Percentiles rank a stretch among this genome's conserved stretches.
These are phyloP conservation scores for Cheilosia scutellata DNA, from an alignment of 2,888 invertebrate genomes.

Conservation along the genomic window DNA sequence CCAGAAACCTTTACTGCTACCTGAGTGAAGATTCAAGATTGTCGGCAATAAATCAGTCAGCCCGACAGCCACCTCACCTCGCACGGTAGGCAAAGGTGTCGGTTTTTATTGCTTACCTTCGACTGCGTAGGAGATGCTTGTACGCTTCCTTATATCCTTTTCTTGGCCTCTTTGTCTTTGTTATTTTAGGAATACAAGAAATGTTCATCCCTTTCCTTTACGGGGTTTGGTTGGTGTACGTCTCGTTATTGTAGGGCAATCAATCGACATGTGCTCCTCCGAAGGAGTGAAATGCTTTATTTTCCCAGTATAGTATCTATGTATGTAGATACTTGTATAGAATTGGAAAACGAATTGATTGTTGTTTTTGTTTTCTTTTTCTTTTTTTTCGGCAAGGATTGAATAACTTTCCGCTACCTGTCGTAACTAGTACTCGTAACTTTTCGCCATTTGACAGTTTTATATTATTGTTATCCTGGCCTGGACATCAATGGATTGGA, in stretches of 20 bases:
- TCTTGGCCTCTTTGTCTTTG: not conserved
- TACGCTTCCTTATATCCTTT: slow-evolving; percentile 30
- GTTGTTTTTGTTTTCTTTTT: slow-evolving; percentile 39
- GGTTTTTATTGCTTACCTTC: slow-evolving; percentile 67
- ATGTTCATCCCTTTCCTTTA: not conserved
- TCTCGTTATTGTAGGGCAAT: slow-evolving; percentile 41
- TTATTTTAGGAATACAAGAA: not conserved
- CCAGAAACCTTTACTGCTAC: slow-evolving; percentile 45
- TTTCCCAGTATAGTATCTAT: slow-evolving; percentile 35
- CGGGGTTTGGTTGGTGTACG: not conserved
- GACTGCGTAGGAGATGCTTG: slow-evolving; percentile 40
- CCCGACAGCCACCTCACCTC: slow-evolving; percentile 51
- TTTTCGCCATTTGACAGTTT: slow-evolving; percentile 63
- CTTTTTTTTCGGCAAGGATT: slow-evolving; percentile 44
- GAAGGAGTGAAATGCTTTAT: slow-evolving; percentile 49
- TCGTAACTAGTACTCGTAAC: slow-evolving; percentile 35
- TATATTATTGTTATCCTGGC: slow-evolving; percentile 53
- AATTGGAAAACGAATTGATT: slow-evolving; percentile 60
- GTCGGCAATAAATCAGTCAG: slow-evolving; percentile 71
- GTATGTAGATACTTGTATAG: too few species aligned
- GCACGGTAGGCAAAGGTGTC: slow-evolving; percentile 54
- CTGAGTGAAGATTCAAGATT: slow-evolving; percentile 37
- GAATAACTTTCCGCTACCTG: slow-evolving; percentile 30
- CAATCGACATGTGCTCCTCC: slow-evolving; percentile 36
- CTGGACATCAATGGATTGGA: slow-evolving; percentile 34